phyloP scores from a whole-genome alignment of 2,797 vertebrate species.

The Orestias chungarensis region DNA sequence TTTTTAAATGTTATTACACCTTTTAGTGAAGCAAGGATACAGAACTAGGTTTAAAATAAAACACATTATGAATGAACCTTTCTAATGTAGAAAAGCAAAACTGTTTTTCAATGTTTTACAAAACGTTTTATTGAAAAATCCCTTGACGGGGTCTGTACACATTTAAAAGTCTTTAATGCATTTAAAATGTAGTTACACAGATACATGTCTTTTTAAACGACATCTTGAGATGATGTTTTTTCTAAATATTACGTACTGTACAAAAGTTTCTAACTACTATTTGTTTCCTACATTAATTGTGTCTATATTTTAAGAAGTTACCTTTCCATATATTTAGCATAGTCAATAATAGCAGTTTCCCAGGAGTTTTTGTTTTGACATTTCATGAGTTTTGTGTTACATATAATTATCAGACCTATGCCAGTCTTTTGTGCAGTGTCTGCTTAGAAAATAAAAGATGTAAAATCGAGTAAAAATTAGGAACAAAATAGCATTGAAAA shows the following conservation, averaged over 20 bases:
- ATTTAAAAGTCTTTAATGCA: background rate
- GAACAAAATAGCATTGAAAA: background rate
- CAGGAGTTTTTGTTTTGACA: background rate
- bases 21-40: background rate
- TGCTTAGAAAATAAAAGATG: background rate
- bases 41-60: background rate
- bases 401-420: background rate
- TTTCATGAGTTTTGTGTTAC: background rate
- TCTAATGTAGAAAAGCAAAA: background rate
- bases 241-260: no score
- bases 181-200: background rate
- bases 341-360: background rate
- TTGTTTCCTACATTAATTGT: background rate
- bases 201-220: no score
- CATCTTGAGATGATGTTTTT: no score
- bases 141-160: background rate
- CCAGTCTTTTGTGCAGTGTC: background rate
- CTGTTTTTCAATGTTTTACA: no score
- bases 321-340: background rate
- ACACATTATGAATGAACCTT: background rate
- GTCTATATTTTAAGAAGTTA: background rate
- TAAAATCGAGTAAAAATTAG: background rate
- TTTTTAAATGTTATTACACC: background rate
- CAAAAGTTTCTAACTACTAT: no score
- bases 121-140: no score